Conservation (phyloP, 2,888 invertebrate genomes). For the Troides oblongomaculatus region DNA sequence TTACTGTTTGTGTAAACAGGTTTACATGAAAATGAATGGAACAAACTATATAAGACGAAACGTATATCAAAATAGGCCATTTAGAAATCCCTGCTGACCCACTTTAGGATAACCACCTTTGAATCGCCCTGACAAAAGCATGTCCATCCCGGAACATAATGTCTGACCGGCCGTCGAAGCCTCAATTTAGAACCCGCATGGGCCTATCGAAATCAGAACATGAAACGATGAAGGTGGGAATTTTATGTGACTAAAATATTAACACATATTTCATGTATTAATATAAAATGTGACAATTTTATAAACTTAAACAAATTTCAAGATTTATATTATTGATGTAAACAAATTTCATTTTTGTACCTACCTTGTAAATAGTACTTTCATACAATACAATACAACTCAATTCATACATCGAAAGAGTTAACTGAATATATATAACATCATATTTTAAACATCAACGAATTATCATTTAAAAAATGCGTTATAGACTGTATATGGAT, state of each 20-base stretch:
- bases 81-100: slow-evolving; percentile 67
- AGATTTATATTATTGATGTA: too few relatives aligned
- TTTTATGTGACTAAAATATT: slow-evolving; percentile 19
- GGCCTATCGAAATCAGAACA: slow-evolving; percentile 51
- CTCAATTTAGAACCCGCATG: slow-evolving; percentile 71
- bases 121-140: slow-evolving; percentile 70
- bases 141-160: slow-evolving; percentile 70
- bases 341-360: too few relatives aligned
- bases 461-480: too few relatives aligned
- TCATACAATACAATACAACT: too few relatives aligned
- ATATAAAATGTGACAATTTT: not conserved
- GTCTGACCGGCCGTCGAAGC: slow-evolving; percentile 56
- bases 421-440: too few relatives aligned
- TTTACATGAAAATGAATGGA: not conserved
- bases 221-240: slow-evolving; percentile 42
- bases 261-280: not conserved
- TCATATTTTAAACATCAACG: too few relatives aligned
- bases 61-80: slow-evolving; percentile 52
- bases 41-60: slow-evolving; percentile 17
- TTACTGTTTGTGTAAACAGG: too few relatives aligned
- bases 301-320: too few relatives aligned
- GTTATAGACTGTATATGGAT: not conserved
- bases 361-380: too few relatives aligned
- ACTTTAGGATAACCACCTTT: slow-evolving; percentile 70
- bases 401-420: too few relatives aligned